Evolutionary conservation across 2,113 vertebrate genomes (phyloP), one percentile per base, ranked within the genome.

Genomic region (Butorides virescens): DNA sequence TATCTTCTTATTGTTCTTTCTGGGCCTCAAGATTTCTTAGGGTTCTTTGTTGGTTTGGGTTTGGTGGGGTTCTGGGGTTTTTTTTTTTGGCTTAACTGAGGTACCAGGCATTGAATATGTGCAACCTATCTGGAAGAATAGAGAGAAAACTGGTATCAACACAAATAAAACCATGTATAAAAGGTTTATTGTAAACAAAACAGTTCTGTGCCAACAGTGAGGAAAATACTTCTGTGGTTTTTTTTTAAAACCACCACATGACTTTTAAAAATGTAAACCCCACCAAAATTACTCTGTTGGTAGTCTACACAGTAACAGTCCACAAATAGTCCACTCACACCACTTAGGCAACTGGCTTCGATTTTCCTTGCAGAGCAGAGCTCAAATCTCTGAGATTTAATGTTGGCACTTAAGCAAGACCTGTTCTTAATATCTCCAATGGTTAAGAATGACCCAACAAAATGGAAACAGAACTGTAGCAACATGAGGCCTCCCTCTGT

Each of bases 171-270:
- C 82, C 0, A 3, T 14, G 32, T 72, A 91, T n/a, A 79, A 61
- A 83, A 76, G 6, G 32, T 95, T 94, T 96, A 94, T 88, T 95
- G 65, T 92, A 92, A 90, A 95, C 26, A 95, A 92, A 96, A 86
- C 13, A 59, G 26, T 36, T 70, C 13, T 61, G 79, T 96, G 77
- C n/a, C 53, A 96, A 94, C 8, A 29, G 23, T 53, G 49, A 58
- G 7, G 49, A n/a, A 32, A 37, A 78, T 18, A 30, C 11, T 86
- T 82, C 10, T 47, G 6, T 0, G 66, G 62, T 59, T 55, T 66
- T 63, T 63, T 42, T 42, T 42, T 42, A 5, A 29, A 82, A 67
- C 44, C 1, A 13, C 15, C n/a, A 62, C 3, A 1, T 14, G 13
- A 42, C n/a, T 67, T 76, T 36, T 15, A n/a, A 74, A 89, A 34